phyloP scores from a whole-genome alignment of 2,797 vertebrate species.

The Cirrhinus molitorella region DNA sequence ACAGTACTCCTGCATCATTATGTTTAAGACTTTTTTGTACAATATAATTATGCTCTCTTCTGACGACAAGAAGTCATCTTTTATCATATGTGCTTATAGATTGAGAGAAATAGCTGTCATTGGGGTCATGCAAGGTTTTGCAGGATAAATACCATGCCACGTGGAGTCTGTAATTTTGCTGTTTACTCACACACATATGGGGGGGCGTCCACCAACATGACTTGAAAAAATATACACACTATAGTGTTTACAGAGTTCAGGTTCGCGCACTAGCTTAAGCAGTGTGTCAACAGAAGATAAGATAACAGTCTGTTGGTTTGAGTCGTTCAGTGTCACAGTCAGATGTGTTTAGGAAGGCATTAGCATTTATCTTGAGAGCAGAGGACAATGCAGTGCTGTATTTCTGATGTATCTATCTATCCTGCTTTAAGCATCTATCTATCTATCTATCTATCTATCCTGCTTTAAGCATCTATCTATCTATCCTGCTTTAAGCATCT shows the following conservation, averaged over 20 bases:
- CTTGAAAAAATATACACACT: background rate
- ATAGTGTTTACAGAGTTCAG: constrained; percentile 54
- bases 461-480: no score
- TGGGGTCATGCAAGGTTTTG: background rate
- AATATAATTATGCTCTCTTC: background rate
- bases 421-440: no score
- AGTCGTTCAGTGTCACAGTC: background rate
- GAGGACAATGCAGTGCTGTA: background rate
- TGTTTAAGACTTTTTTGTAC: background rate
- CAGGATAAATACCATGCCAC: constrained; percentile 8
- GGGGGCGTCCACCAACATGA: background rate
- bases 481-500: no score
- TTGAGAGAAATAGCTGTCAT: background rate
- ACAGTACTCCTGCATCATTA: background rate
- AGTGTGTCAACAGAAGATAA: constrained; percentile 72
- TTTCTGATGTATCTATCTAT: background rate
- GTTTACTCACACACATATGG: constrained; percentile 46
- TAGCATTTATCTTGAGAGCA: background rate
- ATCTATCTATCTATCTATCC: no score
- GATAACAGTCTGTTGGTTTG: constrained; percentile 63
- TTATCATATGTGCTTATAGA: no score
- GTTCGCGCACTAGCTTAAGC: constrained; percentile 61
- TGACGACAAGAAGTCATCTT: no score
- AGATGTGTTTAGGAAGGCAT: constrained; percentile 15
- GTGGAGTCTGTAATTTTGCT: constrained; percentile 6